Evolutionary conservation across 1,140 invertebrate species (phyloP).

Genomic region (silkworm (Bombyx mori)): DNA sequence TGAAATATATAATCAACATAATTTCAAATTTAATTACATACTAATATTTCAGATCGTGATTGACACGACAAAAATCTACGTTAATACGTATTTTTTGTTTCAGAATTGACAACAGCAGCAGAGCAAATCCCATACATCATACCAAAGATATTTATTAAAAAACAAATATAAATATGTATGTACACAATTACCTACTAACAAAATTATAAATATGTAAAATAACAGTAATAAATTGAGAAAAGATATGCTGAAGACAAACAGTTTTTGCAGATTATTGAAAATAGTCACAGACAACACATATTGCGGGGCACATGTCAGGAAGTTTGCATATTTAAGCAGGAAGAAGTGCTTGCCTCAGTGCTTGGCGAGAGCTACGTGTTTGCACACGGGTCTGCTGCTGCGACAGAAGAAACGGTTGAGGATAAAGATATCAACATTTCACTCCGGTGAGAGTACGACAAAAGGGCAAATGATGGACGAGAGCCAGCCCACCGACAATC

Average conservation of each 20-base stretch:
- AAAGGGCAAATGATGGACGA: constrained; percentile 49
- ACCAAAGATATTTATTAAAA: too few relatives aligned
- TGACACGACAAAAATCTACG: too few relatives aligned
- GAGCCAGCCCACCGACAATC: constrained; percentile 31
- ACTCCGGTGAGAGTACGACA: constrained; percentile 26
- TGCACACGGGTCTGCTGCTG: constrained; percentile 21
- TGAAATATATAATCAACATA: too few relatives aligned
- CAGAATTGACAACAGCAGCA: too few relatives aligned
- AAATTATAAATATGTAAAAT: too few relatives aligned
- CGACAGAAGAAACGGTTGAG: constrained; percentile 29
- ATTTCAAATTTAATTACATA: too few relatives aligned
- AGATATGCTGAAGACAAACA: constrained; percentile 63
- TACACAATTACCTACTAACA: too few relatives aligned
- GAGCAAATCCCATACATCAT: constrained; percentile 66
- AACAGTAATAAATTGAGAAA: constrained; percentile 14
- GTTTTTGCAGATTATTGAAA: constrained; percentile 60
- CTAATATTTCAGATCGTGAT: too few relatives aligned
- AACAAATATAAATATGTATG: too few relatives aligned
- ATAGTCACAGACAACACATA: constrained; percentile 11
- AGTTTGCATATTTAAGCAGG: constrained; percentile 31
- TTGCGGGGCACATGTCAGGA: constrained; percentile 34
- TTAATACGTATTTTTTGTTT: too few relatives aligned
- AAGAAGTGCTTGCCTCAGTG: constrained; percentile 35
- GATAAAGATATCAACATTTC: constrained; percentile 27
- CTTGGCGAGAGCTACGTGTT: constrained; percentile 18